A percentile compares a stretch with the other conserved stretches of the same genome.
Conservation (phyloP, 2,113 vertebrate species). For the Choloepus hoffmanni region DNA sequence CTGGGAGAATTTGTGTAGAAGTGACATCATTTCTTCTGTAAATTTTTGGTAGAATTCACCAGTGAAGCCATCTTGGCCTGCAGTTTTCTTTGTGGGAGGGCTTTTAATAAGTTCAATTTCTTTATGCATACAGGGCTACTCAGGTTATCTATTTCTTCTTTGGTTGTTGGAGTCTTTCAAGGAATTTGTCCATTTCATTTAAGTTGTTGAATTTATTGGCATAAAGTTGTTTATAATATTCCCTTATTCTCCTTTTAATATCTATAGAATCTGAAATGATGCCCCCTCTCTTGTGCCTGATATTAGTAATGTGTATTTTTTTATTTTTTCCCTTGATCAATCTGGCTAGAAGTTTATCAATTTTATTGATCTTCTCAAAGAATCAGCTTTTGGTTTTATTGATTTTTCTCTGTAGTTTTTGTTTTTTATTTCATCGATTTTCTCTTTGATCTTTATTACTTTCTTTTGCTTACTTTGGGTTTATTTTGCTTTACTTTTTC, state of each 20-base stretch:
- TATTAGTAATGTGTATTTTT: neutral
- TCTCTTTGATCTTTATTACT: neutral
- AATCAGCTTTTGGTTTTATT: neutral
- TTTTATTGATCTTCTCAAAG: constrained; percentile 22
- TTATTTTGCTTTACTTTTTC: no score
- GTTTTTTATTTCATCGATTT: neutral
- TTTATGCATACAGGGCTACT: neutral
- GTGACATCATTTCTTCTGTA: neutral
- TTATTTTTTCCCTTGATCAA: neutral
- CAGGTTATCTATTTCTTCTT: neutral
- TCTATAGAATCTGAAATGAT: neutral
- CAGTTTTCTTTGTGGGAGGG: neutral
- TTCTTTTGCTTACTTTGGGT: neutral
- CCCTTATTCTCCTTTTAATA: neutral
- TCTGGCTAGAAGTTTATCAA: neutral
- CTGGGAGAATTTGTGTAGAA: neutral
- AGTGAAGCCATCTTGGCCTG: neutral
- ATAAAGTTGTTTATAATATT: neutral
- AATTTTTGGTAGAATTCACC: neutral
- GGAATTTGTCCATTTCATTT: neutral
- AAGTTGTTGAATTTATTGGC: neutral
- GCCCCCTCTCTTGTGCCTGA: neutral
- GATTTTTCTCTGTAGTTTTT: neutral
- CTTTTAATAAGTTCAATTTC: neutral
- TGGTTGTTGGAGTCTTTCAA: neutral